Percentiles rank a stretch among this genome's conserved stretches.
Evolutionary conservation across 2,888 invertebrate genomes (phyloP).

Genomic region (Yponomeuta malinellus): DNA sequence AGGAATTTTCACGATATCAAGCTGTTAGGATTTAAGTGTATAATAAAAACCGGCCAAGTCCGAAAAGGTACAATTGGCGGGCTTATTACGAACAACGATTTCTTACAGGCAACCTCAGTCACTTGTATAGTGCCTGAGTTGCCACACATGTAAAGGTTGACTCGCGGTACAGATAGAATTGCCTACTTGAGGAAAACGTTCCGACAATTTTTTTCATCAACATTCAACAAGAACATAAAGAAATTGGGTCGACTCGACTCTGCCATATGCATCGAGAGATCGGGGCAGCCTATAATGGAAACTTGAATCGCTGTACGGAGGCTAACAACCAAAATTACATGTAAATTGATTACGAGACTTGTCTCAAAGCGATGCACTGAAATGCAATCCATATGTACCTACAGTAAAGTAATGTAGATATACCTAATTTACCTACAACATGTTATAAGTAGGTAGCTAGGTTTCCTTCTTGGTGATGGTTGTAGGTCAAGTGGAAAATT

Average conservation of each 20-base stretch:
- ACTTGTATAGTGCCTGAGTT: too few species aligned
- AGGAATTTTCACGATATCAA: background rate
- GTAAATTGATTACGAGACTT: background rate
- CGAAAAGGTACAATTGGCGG: too few species aligned
- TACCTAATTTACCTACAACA: background rate
- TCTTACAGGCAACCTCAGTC: too few species aligned
- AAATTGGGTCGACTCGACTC: conserved; percentile 3
- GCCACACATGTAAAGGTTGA: background rate
- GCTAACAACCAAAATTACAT: background rate
- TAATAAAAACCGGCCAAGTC: background rate
- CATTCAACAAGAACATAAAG: background rate
- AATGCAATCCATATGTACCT: background rate
- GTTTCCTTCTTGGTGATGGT: too few species aligned
- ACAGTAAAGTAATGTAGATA: background rate
- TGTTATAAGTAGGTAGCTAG: background rate
- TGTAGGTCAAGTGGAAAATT: too few species aligned
- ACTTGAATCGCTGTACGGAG: background rate
- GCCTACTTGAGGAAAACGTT: background rate
- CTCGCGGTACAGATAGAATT: background rate
- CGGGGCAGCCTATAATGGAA: background rate
- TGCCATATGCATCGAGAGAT: conserved; percentile 5
- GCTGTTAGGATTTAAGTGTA: too few species aligned
- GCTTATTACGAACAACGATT: too few species aligned
- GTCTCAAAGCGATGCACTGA: background rate
- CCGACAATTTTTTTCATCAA: background rate